Base-by-base conservation (phyloP, 2,888 invertebrate species). In the Rhorus exstirpatorius region DNA sequence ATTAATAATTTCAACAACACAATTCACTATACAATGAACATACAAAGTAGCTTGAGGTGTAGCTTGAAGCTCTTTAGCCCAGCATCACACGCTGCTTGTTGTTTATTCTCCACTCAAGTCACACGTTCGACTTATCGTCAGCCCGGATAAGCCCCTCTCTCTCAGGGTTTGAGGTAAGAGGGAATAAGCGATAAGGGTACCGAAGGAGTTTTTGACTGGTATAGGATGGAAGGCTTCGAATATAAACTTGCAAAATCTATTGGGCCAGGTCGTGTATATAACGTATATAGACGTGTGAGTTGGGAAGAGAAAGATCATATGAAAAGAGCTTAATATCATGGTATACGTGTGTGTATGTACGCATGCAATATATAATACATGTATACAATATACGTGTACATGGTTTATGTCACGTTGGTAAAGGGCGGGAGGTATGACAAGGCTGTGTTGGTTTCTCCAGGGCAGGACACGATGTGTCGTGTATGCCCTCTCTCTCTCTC, bases 271-370 rank as follows among this genome's bases (percentile, higher is more conserved):
- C 51, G 61, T 19, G 21, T 46, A 67, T 55, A 44, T 19, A 44
- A 60, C 44, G 38, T 60, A 19, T 58, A 51, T 26, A 31, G 60
- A 74, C 31, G 41, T 60, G 76, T 46, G 72, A 55, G 70, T 41
- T 68, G 14, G 60, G 63, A 46, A 70, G 77, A 44, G 61, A 44
- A 67, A 80, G 84, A 81, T 84, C 83, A 84, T 89, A 88, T 87
- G 87, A 85, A 86, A 87, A 84, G 78, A 79, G 87, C 88, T 88
- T 88, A 88, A 88, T 81, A 79, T 79, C 79, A 84, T 70, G 83
- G 83, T 81, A 72, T 21, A 58, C 65, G 31, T 60, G 38, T 68
- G 41, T 67, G 31, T 71, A 70, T 44, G 44, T 46, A 17, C 21
- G 63, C 14, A 35, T 41, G 14, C 19, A 3, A 31, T 55, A 26